Base-by-base conservation (phyloP, 2,888 invertebrate genomes). In the Ischnura elegans region DNA sequence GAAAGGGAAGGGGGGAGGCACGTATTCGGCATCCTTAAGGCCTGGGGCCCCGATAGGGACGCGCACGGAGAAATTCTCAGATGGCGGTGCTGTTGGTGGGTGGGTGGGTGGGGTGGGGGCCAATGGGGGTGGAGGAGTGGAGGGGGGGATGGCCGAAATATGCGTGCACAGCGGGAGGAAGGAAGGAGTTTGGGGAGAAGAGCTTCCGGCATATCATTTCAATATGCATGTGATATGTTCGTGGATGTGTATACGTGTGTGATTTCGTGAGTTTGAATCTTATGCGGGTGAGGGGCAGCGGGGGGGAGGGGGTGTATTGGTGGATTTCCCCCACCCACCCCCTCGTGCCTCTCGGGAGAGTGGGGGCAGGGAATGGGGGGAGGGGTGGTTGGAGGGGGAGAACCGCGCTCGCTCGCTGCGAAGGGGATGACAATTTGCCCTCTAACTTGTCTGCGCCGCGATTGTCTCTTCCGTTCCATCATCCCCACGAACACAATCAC, bases 121-220 rank as follows among this genome's bases (percentile, higher is more conserved):
- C 45, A 8, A 45, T 13, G 86, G 45, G 4, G 86, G 45, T 45
- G n/a, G 2, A 25, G 29, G 45, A 2, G 21, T 0, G 21, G 86
- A 3, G 25, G 43, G 25, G 45, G 45, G 45, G 86, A n/a, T 13
- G 43, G 85, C 19, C 6, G 51, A 10, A 51, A 6, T 36, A 43
- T 21, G 10, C 8, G 43, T 0, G 43, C 25, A 46, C 2, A 25
- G 86, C 3, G 84, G 84, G 47, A 47, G 87, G 36, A 21, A 21
- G 87, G 87, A 90, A 90, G 61, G 61, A 46, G 45, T 5, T 5
- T 21, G 45, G 86, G 46, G 42, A 43, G 86, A 61, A 90, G 61
- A 42, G 90, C 90, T 90, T 90, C 61, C 90, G n/a, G 90, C 55
- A 51, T 43, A 90, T 90, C 90, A 90, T 90, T 90, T 90, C 90